Base-by-base conservation (phyloP, 2,888 invertebrate species). In the Troides oblongomaculatus region DNA sequence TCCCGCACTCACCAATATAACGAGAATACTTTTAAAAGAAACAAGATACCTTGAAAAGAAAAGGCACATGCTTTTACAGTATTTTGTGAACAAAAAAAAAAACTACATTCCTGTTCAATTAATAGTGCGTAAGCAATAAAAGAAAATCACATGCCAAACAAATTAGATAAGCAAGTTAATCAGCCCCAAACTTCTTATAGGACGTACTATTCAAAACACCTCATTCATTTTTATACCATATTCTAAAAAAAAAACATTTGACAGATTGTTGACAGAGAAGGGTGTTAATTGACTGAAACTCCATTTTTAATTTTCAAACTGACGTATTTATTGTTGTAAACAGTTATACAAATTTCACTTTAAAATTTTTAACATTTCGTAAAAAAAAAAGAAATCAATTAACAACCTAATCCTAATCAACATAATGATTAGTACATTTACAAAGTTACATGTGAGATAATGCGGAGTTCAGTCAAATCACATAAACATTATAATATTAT, bases 221-320 rank as follows among this genome's bases (percentile, higher is more conserved):
- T 39, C 39, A 39, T 10, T 39, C 7, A 39, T 39, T 39, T 39
- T 39, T 39, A 39, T 39, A 39, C 1, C 39, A 10, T 10, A 39
- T 39, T 39, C 10, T 1, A 39, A 39, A 39, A 39, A 36, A 0
- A 8, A 72, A 59, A 58, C 7, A 65, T 58, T 67, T 70, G 68
- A 75, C 46, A 10, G 25, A 61, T 53, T 82, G 82, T 84, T 83
- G 84, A 86, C 82, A 89, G 89, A 90, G 86, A 89, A 92, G 92
- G 92, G 92, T 92, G 92, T 90, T 92, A 92, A 92, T 91, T 92
- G 92, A 92, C 92, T 92, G 92, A 92, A 92, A 92, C 92, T 92
- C 92, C 92, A 92, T 83, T 82, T 84, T 82, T 79, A 78, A 84
- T 90, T 89, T 90, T 84, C 81, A 81, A 88, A 90, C 82, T 85